Evolutionary conservation across 2,888 invertebrate genomes (phyloP).

Genomic region (Stramonita haemastoma): DNA sequence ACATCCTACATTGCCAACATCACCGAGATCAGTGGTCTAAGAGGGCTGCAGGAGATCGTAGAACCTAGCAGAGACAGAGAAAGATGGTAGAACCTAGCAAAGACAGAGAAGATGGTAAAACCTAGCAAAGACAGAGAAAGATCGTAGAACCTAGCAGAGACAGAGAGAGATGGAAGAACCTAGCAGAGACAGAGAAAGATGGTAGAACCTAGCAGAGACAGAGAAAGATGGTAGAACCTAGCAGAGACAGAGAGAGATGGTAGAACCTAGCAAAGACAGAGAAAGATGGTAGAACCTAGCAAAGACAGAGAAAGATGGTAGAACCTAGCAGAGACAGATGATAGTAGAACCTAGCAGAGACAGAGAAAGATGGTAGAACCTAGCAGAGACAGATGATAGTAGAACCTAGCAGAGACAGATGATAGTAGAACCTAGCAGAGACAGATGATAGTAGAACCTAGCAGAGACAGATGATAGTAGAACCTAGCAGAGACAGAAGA

Average conservation of each 20-base stretch:
- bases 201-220: neutral
- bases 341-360: neutral
- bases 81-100: neutral
- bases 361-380: neutral
- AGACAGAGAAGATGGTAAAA: neutral
- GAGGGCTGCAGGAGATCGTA: neutral
- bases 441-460: neutral
- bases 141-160: neutral
- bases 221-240: neutral
- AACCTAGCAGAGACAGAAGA: neutral
- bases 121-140: neutral
- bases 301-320: neutral
- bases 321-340: no score
- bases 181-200: no score
- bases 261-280: neutral
- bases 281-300: neutral
- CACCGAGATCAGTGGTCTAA: no score
- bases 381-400: neutral
- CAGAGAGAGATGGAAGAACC: no score
- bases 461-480: no score
- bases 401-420: no score
- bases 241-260: neutral
- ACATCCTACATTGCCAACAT: no score
- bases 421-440: neutral
- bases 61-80: neutral